phyloP scores from a whole-genome alignment of 2,888 invertebrate species.

The Patella depressa region DNA sequence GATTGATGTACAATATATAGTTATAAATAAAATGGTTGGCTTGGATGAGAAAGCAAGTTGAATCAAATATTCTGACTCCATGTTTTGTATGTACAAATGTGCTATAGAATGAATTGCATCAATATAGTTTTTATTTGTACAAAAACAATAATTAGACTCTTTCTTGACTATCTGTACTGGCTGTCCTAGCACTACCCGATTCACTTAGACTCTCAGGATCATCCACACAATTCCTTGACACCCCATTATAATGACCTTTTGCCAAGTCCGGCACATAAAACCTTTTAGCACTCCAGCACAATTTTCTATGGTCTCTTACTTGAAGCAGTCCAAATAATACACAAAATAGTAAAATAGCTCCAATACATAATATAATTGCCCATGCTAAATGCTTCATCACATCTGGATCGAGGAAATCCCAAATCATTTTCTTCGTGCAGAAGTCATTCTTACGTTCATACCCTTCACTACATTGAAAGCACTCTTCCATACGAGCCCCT shows the following conservation, averaged over 20 bases:
- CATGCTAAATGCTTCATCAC: conserved; percentile 61
- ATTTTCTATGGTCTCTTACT: conserved; percentile 52
- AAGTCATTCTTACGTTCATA: conserved; percentile 45
- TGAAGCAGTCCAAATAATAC: conserved; percentile 60
- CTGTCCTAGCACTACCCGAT: conserved; percentile 4
- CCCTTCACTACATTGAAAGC: conserved; percentile 56
- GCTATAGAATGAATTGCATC: conserved; percentile 11
- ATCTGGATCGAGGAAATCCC: conserved; percentile 62
- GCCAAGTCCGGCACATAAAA: conserved; percentile 43
- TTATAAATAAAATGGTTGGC: no score
- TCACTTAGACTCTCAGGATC: conserved; percentile 42
- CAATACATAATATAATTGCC: conserved; percentile 62
- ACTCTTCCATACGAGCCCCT: conserved; percentile 51
- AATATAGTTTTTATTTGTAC: conserved; percentile 3
- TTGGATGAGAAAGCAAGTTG: no score
- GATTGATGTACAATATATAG: no score
- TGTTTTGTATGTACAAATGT: not conserved
- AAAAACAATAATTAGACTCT: conserved; percentile 1
- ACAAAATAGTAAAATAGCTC: conserved; percentile 53
- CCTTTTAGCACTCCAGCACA: conserved; percentile 59
- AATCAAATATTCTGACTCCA: no score
- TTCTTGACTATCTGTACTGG: not conserved
- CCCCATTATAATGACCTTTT: conserved; percentile 56
- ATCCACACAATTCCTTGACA: conserved; percentile 39
- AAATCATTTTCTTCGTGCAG: conserved; percentile 58